Base-by-base conservation (phyloP, 2,797 vertebrate species). In the Hoplostethus atlanticus region DNA sequence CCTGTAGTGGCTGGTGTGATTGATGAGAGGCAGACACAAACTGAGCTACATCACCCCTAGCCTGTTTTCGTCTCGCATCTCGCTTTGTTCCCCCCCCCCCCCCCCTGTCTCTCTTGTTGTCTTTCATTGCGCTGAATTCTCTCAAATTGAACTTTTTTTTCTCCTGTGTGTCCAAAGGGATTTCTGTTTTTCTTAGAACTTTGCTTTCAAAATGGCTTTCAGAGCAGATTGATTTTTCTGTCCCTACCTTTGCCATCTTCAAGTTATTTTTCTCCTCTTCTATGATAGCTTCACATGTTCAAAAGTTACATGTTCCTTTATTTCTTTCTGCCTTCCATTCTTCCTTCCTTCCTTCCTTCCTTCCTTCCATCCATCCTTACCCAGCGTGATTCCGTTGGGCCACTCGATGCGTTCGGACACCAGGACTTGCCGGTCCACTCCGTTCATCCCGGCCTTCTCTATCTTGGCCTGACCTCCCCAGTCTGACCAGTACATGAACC, bases 401-500 rank as follows among this genome's bases (percentile, higher is more conserved):
- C 98, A 99, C 86, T 99, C 98, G 0, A 99, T 99, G 81, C 96
- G 94, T 73, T 99, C 96, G 0, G 94, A 96, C 73, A 99, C 97
- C 84, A 99, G 92, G 70, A 97, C 93, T 68, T 95, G 97, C 21
- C 98, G 94, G 78, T 97, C 96, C 63, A 94, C 88, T 1, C 97
- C 98, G 0, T 99, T 99, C 93, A 98, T 95, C 2, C 98, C 98
- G 1, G 98, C 96, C 85, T 98, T 99, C 90, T 99, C 98, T 0
- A 99, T 98, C 93, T 97, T 99, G 30, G 98, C 97, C 71, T 95
- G 92, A 81, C 92, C 93, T 52, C 98, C 98, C 98, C 98, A 99
- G 90, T 99, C 98, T 55, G 98, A 99, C 98, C 98, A 99, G 86
- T 98, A 99, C 96, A 99, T 97, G 84, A 98, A 99, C 89, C 98